phyloP scores from a whole-genome alignment of 2,113 vertebrate species.

The Anguilla japonica region DNA sequence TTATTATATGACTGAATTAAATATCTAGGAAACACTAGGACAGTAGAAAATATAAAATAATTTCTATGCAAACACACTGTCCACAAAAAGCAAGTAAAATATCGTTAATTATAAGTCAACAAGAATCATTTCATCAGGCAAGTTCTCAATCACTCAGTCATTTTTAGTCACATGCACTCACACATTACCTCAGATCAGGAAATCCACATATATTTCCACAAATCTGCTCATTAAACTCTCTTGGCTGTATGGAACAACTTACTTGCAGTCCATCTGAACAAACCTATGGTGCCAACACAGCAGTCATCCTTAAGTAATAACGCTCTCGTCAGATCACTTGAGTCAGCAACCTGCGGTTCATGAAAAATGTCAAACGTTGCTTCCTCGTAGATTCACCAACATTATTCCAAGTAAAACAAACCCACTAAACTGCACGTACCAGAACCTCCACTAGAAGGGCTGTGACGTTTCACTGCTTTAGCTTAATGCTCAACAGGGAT shows the following conservation, averaged over 20 bases:
- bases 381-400: not conserved
- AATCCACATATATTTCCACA: not conserved
- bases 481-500: not conserved
- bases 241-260: not conserved
- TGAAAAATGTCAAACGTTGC: not conserved
- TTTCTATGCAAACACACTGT: not conserved
- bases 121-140: not conserved
- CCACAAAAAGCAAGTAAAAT: not conserved
- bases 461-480: not conserved
- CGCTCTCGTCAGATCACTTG: not conserved
- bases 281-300: not conserved
- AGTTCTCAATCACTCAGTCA: too few relatives aligned
- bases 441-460: not conserved
- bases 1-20: too few relatives aligned
- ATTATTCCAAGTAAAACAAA: not conserved
- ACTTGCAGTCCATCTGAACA: not conserved
- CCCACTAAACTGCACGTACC: not conserved
- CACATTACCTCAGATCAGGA: too few relatives aligned
- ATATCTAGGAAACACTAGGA: too few relatives aligned
- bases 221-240: not conserved
- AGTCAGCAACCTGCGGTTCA: not conserved
- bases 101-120: not conserved
- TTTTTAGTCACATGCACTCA: too few relatives aligned
- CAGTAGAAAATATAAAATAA: not conserved
- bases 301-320: not conserved